phyloP scores from a whole-genome alignment of 2,797 vertebrate genomes.

The Lacerta agilis region DNA sequence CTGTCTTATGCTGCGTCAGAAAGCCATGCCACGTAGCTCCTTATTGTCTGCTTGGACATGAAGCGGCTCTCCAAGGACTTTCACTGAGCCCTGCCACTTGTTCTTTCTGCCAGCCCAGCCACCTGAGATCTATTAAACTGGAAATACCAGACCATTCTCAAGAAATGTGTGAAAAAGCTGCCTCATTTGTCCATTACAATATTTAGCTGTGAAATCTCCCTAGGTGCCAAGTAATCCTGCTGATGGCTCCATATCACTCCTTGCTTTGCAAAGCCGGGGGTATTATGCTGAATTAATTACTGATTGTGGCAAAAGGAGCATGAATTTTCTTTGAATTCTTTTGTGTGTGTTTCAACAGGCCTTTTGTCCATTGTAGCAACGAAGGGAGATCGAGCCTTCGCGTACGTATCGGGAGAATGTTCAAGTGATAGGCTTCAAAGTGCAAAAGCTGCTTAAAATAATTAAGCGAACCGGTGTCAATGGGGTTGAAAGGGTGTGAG shows the following conservation, averaged over 20 bases:
- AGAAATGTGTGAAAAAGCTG: neutral
- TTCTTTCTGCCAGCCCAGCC: neutral
- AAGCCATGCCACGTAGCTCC: neutral
- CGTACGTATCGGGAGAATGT: neutral
- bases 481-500: conserved; percentile 32
- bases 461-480: conserved; percentile 14
- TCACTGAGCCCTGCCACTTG: neutral
- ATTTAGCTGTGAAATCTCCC: neutral
- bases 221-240: neutral
- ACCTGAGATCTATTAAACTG: neutral
- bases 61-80: neutral
- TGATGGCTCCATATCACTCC: neutral
- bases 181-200: neutral
- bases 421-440: conserved; percentile 1
- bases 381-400: conserved; percentile 19
- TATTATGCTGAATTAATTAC: conserved; percentile 1
- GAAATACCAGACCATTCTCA: neutral
- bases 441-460: conserved; percentile 32
- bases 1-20: neutral
- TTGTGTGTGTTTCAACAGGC: neutral
- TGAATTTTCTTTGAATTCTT: conserved; percentile 8
- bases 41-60: neutral
- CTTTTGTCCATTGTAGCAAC: neutral
- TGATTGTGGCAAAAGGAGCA: neutral
- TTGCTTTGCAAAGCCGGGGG: conserved; percentile 3